Evolutionary conservation across 2,113 vertebrate genomes (phyloP).

Genomic region (Rhinolophus sinicus): DNA sequence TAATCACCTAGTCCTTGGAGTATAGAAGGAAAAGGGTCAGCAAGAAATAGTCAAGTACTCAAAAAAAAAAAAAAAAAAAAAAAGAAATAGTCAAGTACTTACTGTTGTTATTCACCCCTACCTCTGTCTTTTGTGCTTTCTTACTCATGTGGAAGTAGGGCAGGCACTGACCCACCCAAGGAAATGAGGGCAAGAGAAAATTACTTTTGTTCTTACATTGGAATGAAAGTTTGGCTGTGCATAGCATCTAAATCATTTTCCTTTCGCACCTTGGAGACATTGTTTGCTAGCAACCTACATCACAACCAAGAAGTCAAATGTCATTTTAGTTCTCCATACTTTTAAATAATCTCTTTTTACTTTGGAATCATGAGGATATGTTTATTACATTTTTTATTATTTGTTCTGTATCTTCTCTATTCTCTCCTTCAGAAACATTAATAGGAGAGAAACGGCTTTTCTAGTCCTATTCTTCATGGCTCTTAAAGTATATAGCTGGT

Average conservation of each 20-base stretch:
- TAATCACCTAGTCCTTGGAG: not conserved
- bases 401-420: not conserved
- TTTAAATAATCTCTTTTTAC: not conserved
- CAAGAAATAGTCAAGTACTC: no score
- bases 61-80: no score
- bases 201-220: not conserved
- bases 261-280: conserved; percentile 1
- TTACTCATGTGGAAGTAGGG: not conserved
- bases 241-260: conserved; percentile 27
- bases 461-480: not conserved
- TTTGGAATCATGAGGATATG: not conserved
- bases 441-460: not conserved
- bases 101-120: not conserved
- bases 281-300: conserved; percentile 59
- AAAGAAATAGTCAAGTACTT: not conserved
- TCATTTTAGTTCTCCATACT: conserved; percentile 4
- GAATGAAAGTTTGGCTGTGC: not conserved
- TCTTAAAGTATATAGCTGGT: not conserved
- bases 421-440: not conserved
- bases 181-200: not conserved
- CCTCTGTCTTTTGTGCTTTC: not conserved
- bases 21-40: not conserved
- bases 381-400: not conserved
- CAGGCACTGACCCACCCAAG: not conserved
- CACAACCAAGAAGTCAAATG: not conserved